Evolutionary conservation across 1,140 invertebrate species (phyloP).

Genomic region (Atta texana): DNA sequence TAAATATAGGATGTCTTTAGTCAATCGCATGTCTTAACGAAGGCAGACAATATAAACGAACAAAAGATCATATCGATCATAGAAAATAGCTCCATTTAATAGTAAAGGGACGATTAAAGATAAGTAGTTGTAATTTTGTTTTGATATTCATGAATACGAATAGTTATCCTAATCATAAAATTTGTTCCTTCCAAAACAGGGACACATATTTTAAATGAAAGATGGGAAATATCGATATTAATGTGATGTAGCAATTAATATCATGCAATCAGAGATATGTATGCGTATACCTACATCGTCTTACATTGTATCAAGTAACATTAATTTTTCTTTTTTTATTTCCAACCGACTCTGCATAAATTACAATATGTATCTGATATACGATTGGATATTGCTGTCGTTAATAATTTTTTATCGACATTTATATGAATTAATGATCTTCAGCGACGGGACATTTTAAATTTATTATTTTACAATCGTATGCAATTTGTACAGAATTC

Average conservation of each 20-base stretch:
- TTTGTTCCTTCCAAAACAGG: not conserved
- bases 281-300: not conserved
- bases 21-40: not conserved
- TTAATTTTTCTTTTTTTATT: constrained; percentile 29
- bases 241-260: not conserved
- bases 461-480: constrained; percentile 33
- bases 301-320: not conserved
- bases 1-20: constrained; percentile 38
- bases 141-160: not conserved
- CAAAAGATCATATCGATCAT: not conserved
- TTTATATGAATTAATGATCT: constrained; percentile 26
- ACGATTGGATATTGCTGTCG: not conserved
- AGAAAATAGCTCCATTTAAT: not conserved
- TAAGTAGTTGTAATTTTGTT: not conserved
- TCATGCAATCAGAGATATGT: not conserved
- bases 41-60: constrained; percentile 1
- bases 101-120: not conserved
- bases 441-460: not conserved
- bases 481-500: constrained; percentile 3
- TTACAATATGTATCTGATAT: constrained; percentile 1
- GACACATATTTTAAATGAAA: not conserved
- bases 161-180: constrained; percentile 5
- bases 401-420: constrained; percentile 27
- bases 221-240: not conserved
- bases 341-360: not conserved